Conservation (phyloP, 2,888 invertebrate species). For the Eulithis prunata region DNA sequence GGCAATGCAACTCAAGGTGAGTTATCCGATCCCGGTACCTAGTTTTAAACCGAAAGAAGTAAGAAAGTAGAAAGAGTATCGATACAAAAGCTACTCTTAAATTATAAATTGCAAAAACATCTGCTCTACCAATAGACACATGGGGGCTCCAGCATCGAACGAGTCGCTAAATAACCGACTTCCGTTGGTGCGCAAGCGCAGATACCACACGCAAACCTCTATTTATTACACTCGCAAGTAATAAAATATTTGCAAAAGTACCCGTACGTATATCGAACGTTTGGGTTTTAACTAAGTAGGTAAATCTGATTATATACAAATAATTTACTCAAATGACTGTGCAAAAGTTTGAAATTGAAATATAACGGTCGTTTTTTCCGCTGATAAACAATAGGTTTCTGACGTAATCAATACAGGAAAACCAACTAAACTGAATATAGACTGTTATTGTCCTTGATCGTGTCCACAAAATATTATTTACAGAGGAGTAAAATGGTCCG, state of each 20-base stretch:
- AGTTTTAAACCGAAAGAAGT: too few species aligned
- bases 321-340: constrained; percentile 3
- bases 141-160: constrained; percentile 41
- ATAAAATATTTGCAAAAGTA: constrained; percentile 29
- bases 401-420: constrained; percentile 37
- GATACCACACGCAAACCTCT: constrained; percentile 61
- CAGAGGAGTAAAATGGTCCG: constrained; percentile 31
- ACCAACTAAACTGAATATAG: constrained; percentile 17
- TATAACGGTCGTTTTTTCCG: constrained; percentile 23
- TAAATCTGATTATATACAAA: not conserved
- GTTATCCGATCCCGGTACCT: too few species aligned
- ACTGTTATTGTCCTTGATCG: constrained; percentile 11
- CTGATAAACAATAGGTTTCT: constrained; percentile 17
- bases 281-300: not conserved
- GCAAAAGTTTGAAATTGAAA: constrained; percentile 10
- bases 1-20: too few species aligned
- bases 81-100: constrained; percentile 9
- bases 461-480: constrained; percentile 25
- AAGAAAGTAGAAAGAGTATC: not conserved
- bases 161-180: constrained; percentile 67
- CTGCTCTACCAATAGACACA: constrained; percentile 28
- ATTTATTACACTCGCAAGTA: constrained; percentile 47
- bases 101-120: constrained; percentile 31
- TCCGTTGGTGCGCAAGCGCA: constrained; percentile 57
- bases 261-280: too few species aligned